Evolutionary conservation across 2,113 vertebrate genomes (phyloP), one percentile per base, ranked within the genome.

Genomic region (Caranx melampygus): DNA sequence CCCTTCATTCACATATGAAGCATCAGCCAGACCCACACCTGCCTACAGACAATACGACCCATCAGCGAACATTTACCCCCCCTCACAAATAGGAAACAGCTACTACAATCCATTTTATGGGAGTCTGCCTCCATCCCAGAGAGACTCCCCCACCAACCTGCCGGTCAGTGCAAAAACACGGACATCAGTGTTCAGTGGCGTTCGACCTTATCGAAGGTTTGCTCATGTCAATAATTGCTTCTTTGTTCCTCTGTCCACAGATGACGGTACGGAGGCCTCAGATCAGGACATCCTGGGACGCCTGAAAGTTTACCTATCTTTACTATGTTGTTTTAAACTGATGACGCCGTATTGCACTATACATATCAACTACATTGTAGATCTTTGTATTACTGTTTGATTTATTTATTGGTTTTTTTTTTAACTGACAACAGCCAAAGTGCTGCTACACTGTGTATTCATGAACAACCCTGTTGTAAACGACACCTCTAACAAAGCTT

Each of bases 231-330:
- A 12, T 26, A 26, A 55, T 21, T 31, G 7, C 51, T 16, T 42
- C 15, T 58, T 15, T 40, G 3, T 31, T 37, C 55, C 1, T n/a
- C 11, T 13, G 33, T 70, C 37, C 10, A n/a, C 49, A 87, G 84
- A 68, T 72, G 42, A 52, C 13, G 13, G 57, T 79, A 62, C 45
- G 45, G 47, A 75, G 60, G 21, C 75, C 79, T 47, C 69, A 65
- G 44, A 67, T 51, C 47, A 79, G 57, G 21, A 12, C 67, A 33
- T 68, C 67, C 51, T 79, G 8, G 51, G 62, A 79, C 0, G 65
- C 6, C 42, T 86, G 47, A 21, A 21, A 21, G 11, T 8, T 11
- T 8, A 52, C 9, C 21, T 15, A 16, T 18, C 16, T 16, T 18
- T 6, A 18, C 7, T 51, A 20, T 26, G 10, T 21, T 26, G 26